phyloP scores from a whole-genome alignment of 2,888 invertebrate genomes.

The Ochropacha duplaris region DNA sequence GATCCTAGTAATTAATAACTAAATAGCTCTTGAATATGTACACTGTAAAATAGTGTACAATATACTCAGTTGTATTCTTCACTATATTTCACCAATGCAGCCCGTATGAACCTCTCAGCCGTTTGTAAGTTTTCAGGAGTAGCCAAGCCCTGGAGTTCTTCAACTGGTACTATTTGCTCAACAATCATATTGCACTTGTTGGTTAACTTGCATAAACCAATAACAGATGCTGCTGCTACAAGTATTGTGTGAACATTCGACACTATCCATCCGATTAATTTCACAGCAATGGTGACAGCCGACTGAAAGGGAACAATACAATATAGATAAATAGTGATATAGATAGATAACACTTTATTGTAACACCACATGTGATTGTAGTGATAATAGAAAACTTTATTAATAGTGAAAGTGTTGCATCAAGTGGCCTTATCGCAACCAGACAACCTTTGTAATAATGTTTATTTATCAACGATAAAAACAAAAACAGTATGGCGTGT shows the following conservation, averaged over 20 bases:
- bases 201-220: slow-evolving; percentile 47
- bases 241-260: slow-evolving; percentile 37
- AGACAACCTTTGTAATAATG: no score
- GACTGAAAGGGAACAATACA: slow-evolving; percentile 23
- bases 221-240: slow-evolving; percentile 33
- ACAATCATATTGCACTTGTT: slow-evolving; percentile 30
- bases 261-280: slow-evolving; percentile 40
- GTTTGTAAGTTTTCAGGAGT: slow-evolving; percentile 78
- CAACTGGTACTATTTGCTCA: slow-evolving; percentile 34
- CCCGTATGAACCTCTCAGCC: slow-evolving; percentile 73
- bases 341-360: no score
- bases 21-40: background rate
- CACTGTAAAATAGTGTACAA: no score
- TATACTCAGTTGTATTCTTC: slow-evolving; percentile 24
- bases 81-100: slow-evolving; percentile 78
- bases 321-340: no score
- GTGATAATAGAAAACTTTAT: no score
- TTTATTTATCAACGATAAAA: no score
- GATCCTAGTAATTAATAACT: no score
- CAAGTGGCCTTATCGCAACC: no score
- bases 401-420: no score
- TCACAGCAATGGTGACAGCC: slow-evolving; percentile 33
- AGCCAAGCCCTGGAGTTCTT: slow-evolving; percentile 66
- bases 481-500: no score
- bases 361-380: no score